A percentile compares a stretch with the other conserved stretches of the same genome.
Conservation (phyloP, 2,888 invertebrate genomes). For the Philonicus albiceps region DNA sequence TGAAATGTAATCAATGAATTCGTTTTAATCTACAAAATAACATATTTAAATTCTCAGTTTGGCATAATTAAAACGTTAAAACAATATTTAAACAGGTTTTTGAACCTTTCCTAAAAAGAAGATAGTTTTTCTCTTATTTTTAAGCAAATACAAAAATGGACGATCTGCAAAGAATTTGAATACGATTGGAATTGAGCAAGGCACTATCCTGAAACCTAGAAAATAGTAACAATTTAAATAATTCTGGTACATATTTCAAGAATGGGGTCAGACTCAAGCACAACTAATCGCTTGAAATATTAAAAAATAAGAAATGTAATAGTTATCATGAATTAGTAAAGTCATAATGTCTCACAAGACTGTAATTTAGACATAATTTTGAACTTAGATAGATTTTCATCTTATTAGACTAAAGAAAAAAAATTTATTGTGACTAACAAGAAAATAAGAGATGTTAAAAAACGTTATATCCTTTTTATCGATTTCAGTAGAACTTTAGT, state of each 20-base stretch:
- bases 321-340: too few species aligned
- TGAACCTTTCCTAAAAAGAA: not conserved
- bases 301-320: not conserved
- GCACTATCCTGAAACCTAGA: conserved; percentile 8
- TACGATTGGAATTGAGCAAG: not conserved
- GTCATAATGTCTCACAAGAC: not conserved
- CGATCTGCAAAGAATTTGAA: not conserved
- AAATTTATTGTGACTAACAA: not conserved
- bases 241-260: not conserved
- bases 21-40: not conserved
- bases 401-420: not conserved
- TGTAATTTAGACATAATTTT: not conserved
- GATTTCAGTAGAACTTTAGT: not conserved
- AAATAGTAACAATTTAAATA: not conserved
- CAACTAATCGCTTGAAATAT: not conserved
- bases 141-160: not conserved
- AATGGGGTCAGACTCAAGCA: not conserved
- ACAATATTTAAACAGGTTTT: not conserved
- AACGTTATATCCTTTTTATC: not conserved
- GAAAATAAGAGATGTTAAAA: too few species aligned
- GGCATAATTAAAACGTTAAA: not conserved
- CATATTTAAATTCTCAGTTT: not conserved
- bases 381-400: not conserved
- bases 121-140: not conserved
- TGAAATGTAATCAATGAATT: not conserved